Evolutionary conservation across 2,797 vertebrate species (phyloP).

Genomic region (Tokudaia tokunoshimensis): DNA sequence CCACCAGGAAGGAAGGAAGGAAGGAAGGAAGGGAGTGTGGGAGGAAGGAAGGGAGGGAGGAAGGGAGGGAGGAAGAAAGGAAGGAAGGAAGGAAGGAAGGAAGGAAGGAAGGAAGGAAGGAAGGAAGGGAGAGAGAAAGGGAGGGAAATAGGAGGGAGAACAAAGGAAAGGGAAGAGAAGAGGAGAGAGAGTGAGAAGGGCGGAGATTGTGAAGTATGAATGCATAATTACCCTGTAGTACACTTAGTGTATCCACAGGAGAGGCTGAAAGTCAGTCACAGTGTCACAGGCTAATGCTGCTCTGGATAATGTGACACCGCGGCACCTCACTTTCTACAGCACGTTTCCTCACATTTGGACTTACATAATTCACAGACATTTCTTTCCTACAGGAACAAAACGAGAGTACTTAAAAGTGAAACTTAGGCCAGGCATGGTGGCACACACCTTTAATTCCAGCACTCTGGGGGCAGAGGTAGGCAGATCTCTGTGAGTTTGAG

Average conservation of each 20-base stretch:
- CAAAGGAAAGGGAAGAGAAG: neutral
- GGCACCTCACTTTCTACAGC: neutral
- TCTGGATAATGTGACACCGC: neutral
- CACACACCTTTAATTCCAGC: neutral
- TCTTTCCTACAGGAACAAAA: neutral
- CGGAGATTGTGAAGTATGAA: neutral
- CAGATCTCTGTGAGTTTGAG: neutral
- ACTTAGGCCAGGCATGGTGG: neutral
- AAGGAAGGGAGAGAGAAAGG: neutral
- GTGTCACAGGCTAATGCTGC: neutral
- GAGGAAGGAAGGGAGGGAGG: rapidly evolving
- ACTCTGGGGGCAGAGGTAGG: neutral
- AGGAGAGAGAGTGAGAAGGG: neutral
- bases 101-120: neutral
- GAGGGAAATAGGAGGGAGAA: rapidly evolving
- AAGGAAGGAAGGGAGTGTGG: neutral
- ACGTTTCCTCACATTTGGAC: neutral
- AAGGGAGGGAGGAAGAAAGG: rapidly evolving
- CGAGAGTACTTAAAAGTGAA: neutral
- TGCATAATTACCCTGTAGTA: neutral
- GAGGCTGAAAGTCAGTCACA: neutral
- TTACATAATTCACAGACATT: neutral
- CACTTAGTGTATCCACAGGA: neutral
- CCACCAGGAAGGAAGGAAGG: neutral
- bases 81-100: neutral